Evolutionary conservation across 2,888 invertebrate genomes (phyloP).

Genomic region (Ophraella communa): DNA sequence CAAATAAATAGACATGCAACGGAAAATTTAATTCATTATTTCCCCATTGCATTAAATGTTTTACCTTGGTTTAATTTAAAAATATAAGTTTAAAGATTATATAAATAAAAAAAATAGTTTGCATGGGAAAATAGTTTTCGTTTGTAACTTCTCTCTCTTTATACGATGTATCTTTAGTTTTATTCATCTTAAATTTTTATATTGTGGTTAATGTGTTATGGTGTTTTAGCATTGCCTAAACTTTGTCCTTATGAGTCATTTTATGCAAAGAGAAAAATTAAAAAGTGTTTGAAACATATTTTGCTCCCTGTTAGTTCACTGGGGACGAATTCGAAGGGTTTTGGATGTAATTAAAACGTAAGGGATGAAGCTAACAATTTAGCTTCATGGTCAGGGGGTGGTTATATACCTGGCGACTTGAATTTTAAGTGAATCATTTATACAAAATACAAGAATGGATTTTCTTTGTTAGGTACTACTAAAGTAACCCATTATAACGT

Average conservation of each 20-base stretch:
- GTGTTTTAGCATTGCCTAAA: background rate
- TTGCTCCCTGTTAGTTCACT: conserved; percentile 14
- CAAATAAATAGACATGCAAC: conserved; percentile 7
- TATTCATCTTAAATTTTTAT: no score
- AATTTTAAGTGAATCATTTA: conserved; percentile 3
- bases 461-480: background rate
- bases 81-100: no score
- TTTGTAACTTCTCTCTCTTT: no score
- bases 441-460: background rate
- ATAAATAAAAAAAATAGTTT: no score
- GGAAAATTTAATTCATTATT: no score
- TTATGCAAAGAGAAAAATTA: background rate
- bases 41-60: no score
- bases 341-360: conserved; percentile 42
- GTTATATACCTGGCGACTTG: conserved; percentile 7
- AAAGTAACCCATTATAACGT: background rate
- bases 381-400: conserved; percentile 45
- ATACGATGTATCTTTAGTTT: no score
- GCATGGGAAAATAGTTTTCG: no score
- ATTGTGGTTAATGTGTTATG: background rate
- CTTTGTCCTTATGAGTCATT: background rate
- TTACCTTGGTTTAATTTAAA: no score
- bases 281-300: conserved; percentile 2
- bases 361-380: conserved; percentile 50
- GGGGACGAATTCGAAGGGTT: conserved; percentile 36